phyloP scores from a whole-genome alignment of 2,888 invertebrate genomes.

The Drosophila setosimentum region DNA sequence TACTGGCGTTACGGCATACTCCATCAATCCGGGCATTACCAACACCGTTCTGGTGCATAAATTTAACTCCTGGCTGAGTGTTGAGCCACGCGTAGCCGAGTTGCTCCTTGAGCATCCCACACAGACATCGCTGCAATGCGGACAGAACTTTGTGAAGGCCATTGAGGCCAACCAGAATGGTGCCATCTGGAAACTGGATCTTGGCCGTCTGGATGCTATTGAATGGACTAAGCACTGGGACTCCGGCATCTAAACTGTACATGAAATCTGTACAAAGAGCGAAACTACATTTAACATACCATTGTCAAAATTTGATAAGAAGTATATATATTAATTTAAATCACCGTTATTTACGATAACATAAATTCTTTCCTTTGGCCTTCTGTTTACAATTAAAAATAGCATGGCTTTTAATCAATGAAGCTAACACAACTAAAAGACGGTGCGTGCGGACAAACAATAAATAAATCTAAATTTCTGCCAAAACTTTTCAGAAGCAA shows the following conservation, averaged over 20 bases:
- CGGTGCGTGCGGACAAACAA: not conserved
- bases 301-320: not conserved
- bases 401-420: not conserved
- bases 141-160: constrained; percentile 77
- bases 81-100: constrained; percentile 62
- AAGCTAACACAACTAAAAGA: not conserved
- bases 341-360: not conserved
- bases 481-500: not conserved
- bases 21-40: constrained; percentile 73
- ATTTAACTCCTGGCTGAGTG: constrained; percentile 72
- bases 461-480: not conserved
- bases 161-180: constrained; percentile 81
- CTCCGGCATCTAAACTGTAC: constrained; percentile 56
- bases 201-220: constrained; percentile 70
- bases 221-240: constrained; percentile 75
- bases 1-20: constrained; percentile 71
- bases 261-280: not conserved
- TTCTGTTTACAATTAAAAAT: constrained; percentile 3
- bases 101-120: constrained; percentile 48
- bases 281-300: not conserved
- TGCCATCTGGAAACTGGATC: constrained; percentile 82
- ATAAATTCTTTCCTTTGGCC: not conserved
- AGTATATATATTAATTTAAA: not conserved
- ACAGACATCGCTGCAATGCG: constrained; percentile 70
- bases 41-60: constrained; percentile 61